Conservation (phyloP, 2,888 invertebrate genomes). For the Melieria picta region DNA sequence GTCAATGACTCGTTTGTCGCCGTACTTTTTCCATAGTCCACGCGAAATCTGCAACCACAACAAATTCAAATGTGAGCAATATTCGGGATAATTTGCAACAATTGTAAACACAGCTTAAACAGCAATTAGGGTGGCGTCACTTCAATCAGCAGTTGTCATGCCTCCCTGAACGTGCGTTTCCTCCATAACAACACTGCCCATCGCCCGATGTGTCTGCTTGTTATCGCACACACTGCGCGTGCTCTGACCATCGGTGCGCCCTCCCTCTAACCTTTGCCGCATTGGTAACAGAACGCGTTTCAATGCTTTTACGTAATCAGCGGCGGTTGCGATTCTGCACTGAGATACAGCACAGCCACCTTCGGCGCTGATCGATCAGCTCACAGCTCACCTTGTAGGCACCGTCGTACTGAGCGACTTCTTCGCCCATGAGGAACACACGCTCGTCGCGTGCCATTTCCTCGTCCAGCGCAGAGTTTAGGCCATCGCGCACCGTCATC, state of each 20-base stretch:
- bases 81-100: conserved; percentile 6
- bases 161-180: not conserved
- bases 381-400: conserved; percentile 91
- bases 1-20: conserved; percentile 95
- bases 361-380: conserved; percentile 30
- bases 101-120: not conserved
- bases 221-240: conserved; percentile 7
- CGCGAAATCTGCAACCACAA: conserved; percentile 67
- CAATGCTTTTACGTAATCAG: conserved; percentile 57
- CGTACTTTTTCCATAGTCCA: conserved; percentile 98
- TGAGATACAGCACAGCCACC: no score
- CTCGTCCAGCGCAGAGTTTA: conserved; percentile 96
- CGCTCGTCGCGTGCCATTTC: conserved; percentile 93
- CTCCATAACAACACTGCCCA: no score
- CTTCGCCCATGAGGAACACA: conserved; percentile 94
- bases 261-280: not conserved
- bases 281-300: not conserved
- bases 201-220: no score
- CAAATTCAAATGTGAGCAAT: not conserved
- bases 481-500: conserved; percentile 95
- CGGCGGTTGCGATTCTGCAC: not conserved
- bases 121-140: not conserved
- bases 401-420: conserved; percentile 98
- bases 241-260: conserved; percentile 5
- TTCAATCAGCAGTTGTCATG: not conserved